Base-by-base conservation (phyloP, 2,888 invertebrate genomes). In the Lochmaea crataegi region DNA sequence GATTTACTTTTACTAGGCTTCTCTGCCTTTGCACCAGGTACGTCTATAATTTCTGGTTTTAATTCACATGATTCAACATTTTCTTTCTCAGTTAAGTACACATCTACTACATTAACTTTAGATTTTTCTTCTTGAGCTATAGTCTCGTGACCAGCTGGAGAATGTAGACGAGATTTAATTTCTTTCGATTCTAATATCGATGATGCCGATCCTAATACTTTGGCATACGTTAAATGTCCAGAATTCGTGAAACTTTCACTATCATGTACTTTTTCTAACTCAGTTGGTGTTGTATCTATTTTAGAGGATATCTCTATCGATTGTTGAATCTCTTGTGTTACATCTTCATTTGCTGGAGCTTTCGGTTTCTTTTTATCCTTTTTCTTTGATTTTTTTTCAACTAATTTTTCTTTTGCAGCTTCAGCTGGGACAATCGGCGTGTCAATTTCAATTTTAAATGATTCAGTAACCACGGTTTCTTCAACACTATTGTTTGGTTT, bases 401-500 rank as follows among this genome's bases (percentile, higher is more conserved):
- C 10, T 3, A 53, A 18, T 53, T 53, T 53, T 10, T 18, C 53
- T 53, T 9, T 11, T 18, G 3, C 14, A 48, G 6, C 7, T 48
- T 48, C 48, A 48, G 7, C 7, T n/a, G 48, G 14, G 4, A 14
- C 48, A 48, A 14, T 53, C 10, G 18, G 9, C n/a, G 10, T 2
- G 18, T n/a, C 18, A 53, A 18, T 18, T 51, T 51, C 51, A 51
- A 48, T 11, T 57, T 26, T 14, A 11, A 32, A 11, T n/a, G 38
- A 38, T 7, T 60, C 60, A 10, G 1, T 10, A 53, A 0, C 16
- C 12, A 14, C 32, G 38, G 38, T 2, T 60, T 60, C 9, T 60
- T 60, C 60, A 38, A 14, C 38, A 10, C n/a, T 32, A n/a, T 26
- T 38, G 32, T n/a, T 60, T 60, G 26, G 53, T 65, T 38, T 65